Base-by-base conservation (phyloP, 2,797 vertebrate species). In the Eurystomus glaucurus region DNA sequence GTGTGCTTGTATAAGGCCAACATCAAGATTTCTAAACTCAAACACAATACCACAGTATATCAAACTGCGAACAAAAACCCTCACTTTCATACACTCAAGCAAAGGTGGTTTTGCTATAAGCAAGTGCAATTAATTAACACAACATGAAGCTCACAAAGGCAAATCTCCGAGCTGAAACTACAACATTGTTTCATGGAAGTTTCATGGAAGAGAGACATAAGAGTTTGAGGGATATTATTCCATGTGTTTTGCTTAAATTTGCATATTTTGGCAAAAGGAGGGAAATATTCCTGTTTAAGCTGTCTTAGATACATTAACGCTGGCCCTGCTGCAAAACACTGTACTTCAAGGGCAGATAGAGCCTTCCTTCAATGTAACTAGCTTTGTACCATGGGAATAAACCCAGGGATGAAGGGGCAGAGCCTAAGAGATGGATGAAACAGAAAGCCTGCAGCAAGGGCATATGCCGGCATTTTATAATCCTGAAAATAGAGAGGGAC, bases 391-490 rank as follows among this genome's bases (percentile, higher is more conserved):
- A 3, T 1, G 13, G 11, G 21, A 5, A 64, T n/a, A 72, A 85
- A 66, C 18, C 3, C 2, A 0, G 20, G 23, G 31, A 54, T 37
- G 31, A 68, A 46, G 5, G 5, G 12, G 6, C 18, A 69, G 51
- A 66, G 17, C 5, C 39, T 4, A 65, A 39, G 57, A 35, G 46
- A 69, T 4, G 11, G 33, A 43, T 1, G 2, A 58, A 85, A 21
- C 10, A 45, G 43, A 58, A 83, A 66, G 23, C 9, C 33, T 20
- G 9, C 37, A 76, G 66, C 28, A 62, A 74, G 25, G 4, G 23
- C 10, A 22, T 4, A 16, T 8, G 13, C 2, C 35, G 61, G n/a
- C 1, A 2, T 20, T 52, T 10, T 23, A 6, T 26, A 51, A 48
- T 9, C 43, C 51, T 60, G 48, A 52, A 37, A 80, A 69, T 0